phyloP scores from a whole-genome alignment of 2,797 vertebrate genomes.

The Gymnoscopelus braueri region DNA sequence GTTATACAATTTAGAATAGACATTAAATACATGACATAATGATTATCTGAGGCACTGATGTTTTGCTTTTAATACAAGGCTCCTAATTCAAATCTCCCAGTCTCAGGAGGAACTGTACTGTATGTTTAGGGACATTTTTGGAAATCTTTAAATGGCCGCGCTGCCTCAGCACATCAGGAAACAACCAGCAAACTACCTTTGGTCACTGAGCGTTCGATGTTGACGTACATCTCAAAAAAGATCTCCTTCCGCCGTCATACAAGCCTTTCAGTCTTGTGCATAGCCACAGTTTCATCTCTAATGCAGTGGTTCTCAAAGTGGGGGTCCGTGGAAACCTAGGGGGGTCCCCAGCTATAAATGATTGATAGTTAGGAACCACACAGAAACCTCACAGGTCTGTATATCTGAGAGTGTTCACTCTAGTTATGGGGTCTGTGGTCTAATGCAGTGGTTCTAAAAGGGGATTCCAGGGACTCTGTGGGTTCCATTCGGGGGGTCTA shows the following conservation, averaged over 20 bases:
- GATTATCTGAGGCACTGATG: slow-evolving; percentile 80
- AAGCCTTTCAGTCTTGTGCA: slow-evolving; percentile 56
- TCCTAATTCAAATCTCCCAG: slow-evolving; percentile 39
- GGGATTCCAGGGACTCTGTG: too few relatives aligned
- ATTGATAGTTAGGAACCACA: too few relatives aligned
- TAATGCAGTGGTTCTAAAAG: too few relatives aligned
- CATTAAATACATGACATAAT: slow-evolving; percentile 58
- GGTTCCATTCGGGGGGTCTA: too few relatives aligned
- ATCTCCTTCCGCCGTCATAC: slow-evolving; percentile 33
- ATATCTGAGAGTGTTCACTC: too few relatives aligned
- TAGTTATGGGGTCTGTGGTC: slow-evolving; percentile 30
- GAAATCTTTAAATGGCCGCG: slow-evolving; percentile 56
- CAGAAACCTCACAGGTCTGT: too few relatives aligned
- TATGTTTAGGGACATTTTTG: slow-evolving; percentile 53
- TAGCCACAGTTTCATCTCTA: slow-evolving; percentile 55
- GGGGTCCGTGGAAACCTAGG: too few relatives aligned
- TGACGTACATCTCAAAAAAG: slow-evolving; percentile 37
- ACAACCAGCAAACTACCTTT: slow-evolving; percentile 70
- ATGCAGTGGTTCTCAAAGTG: slow-evolving; percentile 53
- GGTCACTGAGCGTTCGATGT: slow-evolving; percentile 62
- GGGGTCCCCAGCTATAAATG: slow-evolving; percentile 10
- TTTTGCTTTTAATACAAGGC: slow-evolving; percentile 68
- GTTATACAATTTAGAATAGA: slow-evolving; percentile 70
- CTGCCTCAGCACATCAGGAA: slow-evolving; percentile 64
- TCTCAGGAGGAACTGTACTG: slow-evolving; percentile 44